Conservation (phyloP, 2,113 vertebrate genomes). For the Marmota monax region DNA sequence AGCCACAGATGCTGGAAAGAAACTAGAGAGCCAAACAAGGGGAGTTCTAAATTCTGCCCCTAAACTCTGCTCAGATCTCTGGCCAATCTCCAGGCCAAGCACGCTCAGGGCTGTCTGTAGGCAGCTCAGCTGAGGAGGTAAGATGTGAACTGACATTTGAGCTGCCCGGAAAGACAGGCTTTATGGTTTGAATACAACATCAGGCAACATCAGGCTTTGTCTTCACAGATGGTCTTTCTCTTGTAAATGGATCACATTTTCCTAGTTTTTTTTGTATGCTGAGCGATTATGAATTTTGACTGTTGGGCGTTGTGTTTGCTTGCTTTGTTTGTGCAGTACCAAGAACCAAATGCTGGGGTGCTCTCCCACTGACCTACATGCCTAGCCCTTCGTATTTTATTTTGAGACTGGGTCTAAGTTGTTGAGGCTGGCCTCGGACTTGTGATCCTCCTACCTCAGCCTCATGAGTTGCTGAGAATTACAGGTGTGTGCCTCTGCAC, state of each 20-base stretch:
- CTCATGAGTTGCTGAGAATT: too few species aligned
- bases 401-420: too few species aligned
- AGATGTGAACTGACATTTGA: background rate
- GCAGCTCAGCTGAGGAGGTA: background rate
- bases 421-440: too few species aligned
- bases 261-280: background rate
- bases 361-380: too few species aligned
- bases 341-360: too few species aligned
- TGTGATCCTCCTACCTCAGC: too few species aligned
- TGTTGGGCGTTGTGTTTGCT: background rate
- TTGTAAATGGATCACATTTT: background rate
- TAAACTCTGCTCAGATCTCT: background rate
- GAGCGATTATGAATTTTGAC: conserved; percentile 7
- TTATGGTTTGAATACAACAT: background rate
- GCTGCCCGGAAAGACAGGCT: background rate
- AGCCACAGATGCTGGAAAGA: background rate
- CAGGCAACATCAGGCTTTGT: background rate
- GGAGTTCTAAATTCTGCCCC: background rate
- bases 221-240: background rate
- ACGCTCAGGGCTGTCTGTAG: background rate
- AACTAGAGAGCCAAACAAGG: background rate
- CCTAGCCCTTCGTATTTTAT: too few species aligned
- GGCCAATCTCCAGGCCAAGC: background rate
- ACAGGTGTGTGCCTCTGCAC: too few species aligned
- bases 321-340: too few species aligned